A percentile compares a stretch with the other conserved stretches of the same genome.
Evolutionary conservation across 2,888 invertebrate genomes (phyloP).

Genomic region (Cephus rjabovi): DNA sequence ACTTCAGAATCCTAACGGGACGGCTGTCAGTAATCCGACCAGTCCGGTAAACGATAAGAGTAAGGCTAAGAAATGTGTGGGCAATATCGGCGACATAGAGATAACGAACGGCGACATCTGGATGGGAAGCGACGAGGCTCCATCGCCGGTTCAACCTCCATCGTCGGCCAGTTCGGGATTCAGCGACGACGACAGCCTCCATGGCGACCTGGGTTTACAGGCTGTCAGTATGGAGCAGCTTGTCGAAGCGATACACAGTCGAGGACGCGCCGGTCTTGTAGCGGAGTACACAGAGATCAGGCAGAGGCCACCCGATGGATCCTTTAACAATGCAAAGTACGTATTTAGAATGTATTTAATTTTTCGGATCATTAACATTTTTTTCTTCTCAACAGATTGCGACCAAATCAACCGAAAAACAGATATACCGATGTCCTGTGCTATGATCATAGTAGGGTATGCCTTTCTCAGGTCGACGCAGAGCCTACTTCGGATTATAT

Average conservation of each 20-base stretch:
- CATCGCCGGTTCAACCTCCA: slow-evolving; percentile 71
- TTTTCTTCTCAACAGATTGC: slow-evolving; percentile 66
- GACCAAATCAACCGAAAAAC: slow-evolving; percentile 84
- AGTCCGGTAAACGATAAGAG: slow-evolving; percentile 62
- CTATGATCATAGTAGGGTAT: slow-evolving; percentile 94
- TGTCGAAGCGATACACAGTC: slow-evolving; percentile 79
- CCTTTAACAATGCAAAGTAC: slow-evolving; percentile 89
- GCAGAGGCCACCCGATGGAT: slow-evolving; percentile 84
- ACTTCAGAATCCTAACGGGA: slow-evolving; percentile 48
- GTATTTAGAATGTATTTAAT: slow-evolving; percentile 38
- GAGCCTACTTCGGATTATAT: slow-evolving; percentile 91
- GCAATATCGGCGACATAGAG: slow-evolving; percentile 67
- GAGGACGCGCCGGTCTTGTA: slow-evolving; percentile 84
- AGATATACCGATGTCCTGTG: slow-evolving; percentile 96
- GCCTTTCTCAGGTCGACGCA: slow-evolving; percentile 81
- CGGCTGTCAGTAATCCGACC: slow-evolving; percentile 53
- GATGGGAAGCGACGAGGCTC: slow-evolving; percentile 68
- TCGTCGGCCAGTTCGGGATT: slow-evolving; percentile 85
- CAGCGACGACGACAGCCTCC: slow-evolving; percentile 90
- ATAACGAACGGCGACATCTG: slow-evolving; percentile 67
- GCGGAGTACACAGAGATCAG: slow-evolving; percentile 92
- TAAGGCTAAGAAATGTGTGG: slow-evolving; percentile 54
- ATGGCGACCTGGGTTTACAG: slow-evolving; percentile 74
- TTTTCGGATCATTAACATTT: not conserved
- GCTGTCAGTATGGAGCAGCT: slow-evolving; percentile 80